Evolutionary conservation across 2,113 vertebrate species (phyloP).

Genomic region (Leucosticte australis): DNA sequence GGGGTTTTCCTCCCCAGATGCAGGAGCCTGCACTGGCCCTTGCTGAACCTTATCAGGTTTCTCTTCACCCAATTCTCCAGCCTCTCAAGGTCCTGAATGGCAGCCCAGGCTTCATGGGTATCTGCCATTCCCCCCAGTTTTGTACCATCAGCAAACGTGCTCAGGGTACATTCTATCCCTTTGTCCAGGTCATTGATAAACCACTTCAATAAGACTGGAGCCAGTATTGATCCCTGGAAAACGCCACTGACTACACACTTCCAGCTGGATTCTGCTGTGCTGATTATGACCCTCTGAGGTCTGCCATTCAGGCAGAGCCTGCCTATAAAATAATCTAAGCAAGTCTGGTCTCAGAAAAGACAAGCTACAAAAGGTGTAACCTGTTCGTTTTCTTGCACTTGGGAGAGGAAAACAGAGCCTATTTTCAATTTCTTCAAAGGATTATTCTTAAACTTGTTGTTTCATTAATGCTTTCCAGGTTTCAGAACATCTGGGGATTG

Average conservation of each 20-base stretch:
- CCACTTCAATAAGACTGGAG: background rate
- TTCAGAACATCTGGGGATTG: background rate
- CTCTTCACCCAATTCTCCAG: background rate
- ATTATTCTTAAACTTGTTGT: background rate
- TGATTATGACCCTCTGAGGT: background rate
- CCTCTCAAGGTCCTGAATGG: background rate
- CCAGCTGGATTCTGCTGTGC: background rate
- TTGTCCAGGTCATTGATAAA: background rate
- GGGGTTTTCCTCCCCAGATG: background rate
- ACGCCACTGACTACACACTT: background rate
- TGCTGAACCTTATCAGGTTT: rapidly evolving
- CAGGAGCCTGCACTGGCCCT: no score
- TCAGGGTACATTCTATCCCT: background rate
- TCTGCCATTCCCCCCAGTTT: background rate
- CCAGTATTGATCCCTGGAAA: background rate
- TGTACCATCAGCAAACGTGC: rapidly evolving
- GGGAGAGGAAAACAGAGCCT: background rate
- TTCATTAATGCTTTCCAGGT: background rate
- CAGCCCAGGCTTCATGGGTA: background rate
- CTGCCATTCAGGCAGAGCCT: background rate
- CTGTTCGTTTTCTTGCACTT: background rate
- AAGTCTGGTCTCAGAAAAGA: background rate
- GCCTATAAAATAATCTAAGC: background rate
- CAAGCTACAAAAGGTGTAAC: background rate
- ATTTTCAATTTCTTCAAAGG: background rate